A percentile compares a stretch with the other conserved stretches of the same genome.
Evolutionary conservation across 2,888 invertebrate genomes (phyloP).

Genomic region (Sinotaia quadrata): DNA sequence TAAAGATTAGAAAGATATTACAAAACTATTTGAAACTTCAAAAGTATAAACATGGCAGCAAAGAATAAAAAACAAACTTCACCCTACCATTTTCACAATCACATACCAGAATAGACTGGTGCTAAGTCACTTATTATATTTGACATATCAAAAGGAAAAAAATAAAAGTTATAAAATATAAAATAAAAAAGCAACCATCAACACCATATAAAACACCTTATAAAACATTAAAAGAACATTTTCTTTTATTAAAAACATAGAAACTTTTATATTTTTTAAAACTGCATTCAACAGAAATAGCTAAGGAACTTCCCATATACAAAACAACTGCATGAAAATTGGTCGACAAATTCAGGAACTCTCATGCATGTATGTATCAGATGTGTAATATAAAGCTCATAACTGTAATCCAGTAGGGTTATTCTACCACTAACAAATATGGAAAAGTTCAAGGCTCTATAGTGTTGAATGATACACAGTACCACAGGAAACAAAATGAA

Average conservation of each 20-base stretch:
- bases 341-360: conserved; percentile 41
- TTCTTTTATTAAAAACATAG: conserved; percentile 60
- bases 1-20: conserved; percentile 45
- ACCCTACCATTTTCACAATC: conserved; percentile 22
- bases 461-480: not conserved
- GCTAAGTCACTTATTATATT: conserved; percentile 11
- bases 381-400: conserved; percentile 23
- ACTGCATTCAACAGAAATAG: conserved; percentile 58
- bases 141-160: conserved; percentile 20
- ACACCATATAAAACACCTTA: conserved; percentile 45
- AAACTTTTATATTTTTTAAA: conserved; percentile 54
- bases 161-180: conserved; percentile 21
- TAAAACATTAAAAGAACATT: conserved; percentile 51
- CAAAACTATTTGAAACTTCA: conserved; percentile 37
- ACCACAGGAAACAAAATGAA: conserved; percentile 27
- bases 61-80: conserved; percentile 33
- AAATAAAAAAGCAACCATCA: conserved; percentile 40
- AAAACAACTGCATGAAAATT: conserved; percentile 58
- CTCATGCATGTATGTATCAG: conserved; percentile 24
- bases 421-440: not conserved
- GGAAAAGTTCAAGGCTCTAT: not conserved
- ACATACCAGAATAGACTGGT: conserved; percentile 22
- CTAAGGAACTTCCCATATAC: conserved; percentile 60
- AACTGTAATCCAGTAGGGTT: conserved; percentile 17
- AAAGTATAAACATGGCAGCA: conserved; percentile 40